These are phyloP conservation scores for Pteria penguin DNA, from an alignment of 2,888 invertebrate species.

Conservation along the genomic window DNA sequence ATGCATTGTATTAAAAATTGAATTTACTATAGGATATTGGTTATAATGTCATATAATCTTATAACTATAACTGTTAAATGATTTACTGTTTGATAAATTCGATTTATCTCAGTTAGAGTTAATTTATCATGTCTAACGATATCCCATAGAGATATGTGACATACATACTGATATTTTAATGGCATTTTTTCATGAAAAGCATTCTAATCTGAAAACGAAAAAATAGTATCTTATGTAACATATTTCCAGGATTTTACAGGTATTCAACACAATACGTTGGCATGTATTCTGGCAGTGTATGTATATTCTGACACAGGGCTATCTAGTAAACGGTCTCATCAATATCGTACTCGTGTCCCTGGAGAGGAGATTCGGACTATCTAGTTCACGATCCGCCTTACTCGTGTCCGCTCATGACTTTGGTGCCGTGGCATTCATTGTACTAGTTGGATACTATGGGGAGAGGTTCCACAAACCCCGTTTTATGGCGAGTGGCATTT, in stretches of 20 bases:
- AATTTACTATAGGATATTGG: too few relatives aligned
- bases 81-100: too few relatives aligned
- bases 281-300: slow-evolving; percentile 61
- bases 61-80: too few relatives aligned
- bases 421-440: slow-evolving; percentile 51
- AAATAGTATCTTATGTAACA: too few relatives aligned
- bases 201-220: too few relatives aligned
- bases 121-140: too few relatives aligned
- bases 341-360: slow-evolving; percentile 61
- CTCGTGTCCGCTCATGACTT: slow-evolving; percentile 63
- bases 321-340: slow-evolving; percentile 63
- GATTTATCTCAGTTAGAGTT: too few relatives aligned
- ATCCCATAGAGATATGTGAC: too few relatives aligned
- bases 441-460: slow-evolving; percentile 58
- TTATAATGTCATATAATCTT: too few relatives aligned
- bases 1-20: too few relatives aligned
- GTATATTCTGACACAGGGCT: slow-evolving; percentile 61
- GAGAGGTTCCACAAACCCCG: slow-evolving; percentile 58
- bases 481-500: slow-evolving; percentile 54
- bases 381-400: slow-evolving; percentile 55
- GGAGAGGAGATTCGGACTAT: slow-evolving; percentile 59
- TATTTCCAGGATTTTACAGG: slow-evolving; percentile 53
- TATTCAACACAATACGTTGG: slow-evolving; percentile 54
- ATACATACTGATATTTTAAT: too few relatives aligned
- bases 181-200: too few relatives aligned